These are phyloP conservation scores for Drosophila gunungcola DNA, from an alignment of 1,140 invertebrate species.

Conservation along the genomic window DNA sequence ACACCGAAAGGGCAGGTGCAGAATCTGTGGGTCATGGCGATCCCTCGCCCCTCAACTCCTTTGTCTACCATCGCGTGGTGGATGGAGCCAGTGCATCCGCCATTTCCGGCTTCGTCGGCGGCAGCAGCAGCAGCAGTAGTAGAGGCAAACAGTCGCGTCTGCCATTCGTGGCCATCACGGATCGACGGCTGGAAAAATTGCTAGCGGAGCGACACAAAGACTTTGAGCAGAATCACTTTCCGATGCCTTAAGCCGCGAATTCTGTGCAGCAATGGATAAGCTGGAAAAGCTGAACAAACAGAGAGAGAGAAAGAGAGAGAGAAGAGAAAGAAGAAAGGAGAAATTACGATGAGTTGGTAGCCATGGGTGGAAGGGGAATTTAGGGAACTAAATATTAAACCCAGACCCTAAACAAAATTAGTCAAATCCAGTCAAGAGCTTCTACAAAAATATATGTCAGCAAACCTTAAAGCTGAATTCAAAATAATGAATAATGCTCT, in stretches of 20 bases:
- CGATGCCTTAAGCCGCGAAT: constrained; percentile 75
- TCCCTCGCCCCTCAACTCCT: constrained; percentile 64
- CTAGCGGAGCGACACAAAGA: constrained; percentile 72
- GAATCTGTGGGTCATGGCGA: constrained; percentile 8
- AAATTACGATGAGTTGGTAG: constrained; percentile 7
- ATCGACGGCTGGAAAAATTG: constrained; percentile 72
- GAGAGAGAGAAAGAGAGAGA: background rate
- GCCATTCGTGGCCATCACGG: constrained; percentile 82
- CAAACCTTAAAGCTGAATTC: background rate
- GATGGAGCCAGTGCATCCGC: constrained; percentile 13
- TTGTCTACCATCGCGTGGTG: constrained; percentile 79
- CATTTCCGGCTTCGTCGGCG: constrained; percentile 24
- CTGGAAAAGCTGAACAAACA: background rate
- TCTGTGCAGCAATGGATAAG: constrained; percentile 9
- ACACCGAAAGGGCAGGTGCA: background rate
- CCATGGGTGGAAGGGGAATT: constrained; percentile 1
- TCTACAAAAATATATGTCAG: background rate
- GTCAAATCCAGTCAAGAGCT: background rate
- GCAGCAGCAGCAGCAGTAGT: constrained; percentile 3
- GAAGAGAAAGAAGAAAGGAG: background rate
- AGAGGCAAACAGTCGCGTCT: constrained; percentile 70
- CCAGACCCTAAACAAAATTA: no score
- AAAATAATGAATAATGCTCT: background rate
- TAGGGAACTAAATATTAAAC: background rate
- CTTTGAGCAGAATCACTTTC: constrained; percentile 83